Evolutionary conservation across 2,888 invertebrate genomes (phyloP), one percentile per base, ranked within the genome.

Genomic region (Autographa pulchrina): DNA sequence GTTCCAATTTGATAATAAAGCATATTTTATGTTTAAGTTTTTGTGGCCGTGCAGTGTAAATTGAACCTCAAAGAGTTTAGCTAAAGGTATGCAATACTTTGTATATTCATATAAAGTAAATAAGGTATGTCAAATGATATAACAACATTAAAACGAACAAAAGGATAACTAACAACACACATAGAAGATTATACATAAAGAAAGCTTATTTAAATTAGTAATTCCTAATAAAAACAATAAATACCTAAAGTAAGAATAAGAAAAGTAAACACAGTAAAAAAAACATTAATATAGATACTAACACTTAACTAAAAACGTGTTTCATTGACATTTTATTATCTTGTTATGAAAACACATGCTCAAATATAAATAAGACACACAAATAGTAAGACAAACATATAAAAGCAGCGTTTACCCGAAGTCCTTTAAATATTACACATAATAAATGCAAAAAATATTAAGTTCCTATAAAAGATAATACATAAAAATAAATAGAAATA

Each of bases 341-440:
- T n/a, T n/a, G n/a, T n/a, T n/a, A n/a, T n/a, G n/a, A n/a, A n/a
- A n/a, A n/a, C 9, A 11, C 38, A 38, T 38, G 9, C 38, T 14
- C 14, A 20, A 64, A 52, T 16, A 48, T 14, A 20, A 59, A 0
- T 38, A 7, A 58, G 32, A 41, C 6, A 62, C n/a, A 61, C 31
- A 65, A 14, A 54, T 43, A 64, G 41, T 7, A 41, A 16, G 25
- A 52, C 7, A 48, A 1, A 65, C n/a, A 52, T 32, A 70, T 61
- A 60, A 74, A 11, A 67, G 66, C 68, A 76, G 72, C 72, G 54
- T 68, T 74, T 78, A 81, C 80, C 83, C 75, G 72, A 74, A 78
- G 76, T 76, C 61, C 65, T 41, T 32, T 32, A 65, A 65, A 38
- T 59, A 41, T 14, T 38, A 67, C 16, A 56, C 41, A 64, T n/a